Percentiles rank a stretch among this genome's conserved stretches.
These are phyloP conservation scores for Bergia puertoricense DNA, from an alignment of 92 coral and sea anemone genomes.

Conservation along the genomic window DNA sequence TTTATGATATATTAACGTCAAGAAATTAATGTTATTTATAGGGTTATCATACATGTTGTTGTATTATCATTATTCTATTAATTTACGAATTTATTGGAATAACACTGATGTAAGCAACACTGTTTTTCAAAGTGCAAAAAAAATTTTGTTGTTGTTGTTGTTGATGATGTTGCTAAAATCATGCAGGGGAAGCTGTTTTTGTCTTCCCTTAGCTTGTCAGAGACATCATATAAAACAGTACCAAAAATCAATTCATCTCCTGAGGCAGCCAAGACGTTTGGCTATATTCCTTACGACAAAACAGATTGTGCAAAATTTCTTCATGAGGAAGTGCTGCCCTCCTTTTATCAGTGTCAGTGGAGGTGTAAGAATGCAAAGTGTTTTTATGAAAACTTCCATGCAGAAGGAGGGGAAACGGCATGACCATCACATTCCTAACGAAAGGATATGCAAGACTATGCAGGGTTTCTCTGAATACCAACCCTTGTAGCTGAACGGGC, in stretches of 20 bases:
- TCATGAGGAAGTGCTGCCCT: slow-evolving; percentile 25
- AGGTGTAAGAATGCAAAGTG: slow-evolving; percentile 47
- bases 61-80: too few relatives aligned
- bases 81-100: too few relatives aligned
- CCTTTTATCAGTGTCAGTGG: slow-evolving; percentile 39
- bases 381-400: slow-evolving; percentile 45
- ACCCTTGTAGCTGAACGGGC: too few relatives aligned
- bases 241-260: slow-evolving; percentile 24
- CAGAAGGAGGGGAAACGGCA: slow-evolving; percentile 48
- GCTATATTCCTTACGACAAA: background rate
- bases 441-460: slow-evolving; percentile 35
- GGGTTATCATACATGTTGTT: too few relatives aligned
- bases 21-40: too few relatives aligned
- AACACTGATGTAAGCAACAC: too few relatives aligned
- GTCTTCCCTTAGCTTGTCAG: too few relatives aligned
- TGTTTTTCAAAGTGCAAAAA: too few relatives aligned
- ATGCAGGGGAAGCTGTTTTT: too few relatives aligned
- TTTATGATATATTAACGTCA: too few relatives aligned
- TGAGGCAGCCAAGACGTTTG: slow-evolving; percentile 29
- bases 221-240: too few relatives aligned
- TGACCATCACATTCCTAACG: slow-evolving; percentile 31
- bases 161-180: too few relatives aligned
- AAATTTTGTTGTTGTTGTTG: background rate
- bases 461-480: slow-evolving; percentile 40
- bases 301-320: slow-evolving; percentile 35